Evolutionary conservation across 1,140 invertebrate species (phyloP), one percentile per base, ranked within the genome.

Genomic region (Musca vetustissima): DNA sequence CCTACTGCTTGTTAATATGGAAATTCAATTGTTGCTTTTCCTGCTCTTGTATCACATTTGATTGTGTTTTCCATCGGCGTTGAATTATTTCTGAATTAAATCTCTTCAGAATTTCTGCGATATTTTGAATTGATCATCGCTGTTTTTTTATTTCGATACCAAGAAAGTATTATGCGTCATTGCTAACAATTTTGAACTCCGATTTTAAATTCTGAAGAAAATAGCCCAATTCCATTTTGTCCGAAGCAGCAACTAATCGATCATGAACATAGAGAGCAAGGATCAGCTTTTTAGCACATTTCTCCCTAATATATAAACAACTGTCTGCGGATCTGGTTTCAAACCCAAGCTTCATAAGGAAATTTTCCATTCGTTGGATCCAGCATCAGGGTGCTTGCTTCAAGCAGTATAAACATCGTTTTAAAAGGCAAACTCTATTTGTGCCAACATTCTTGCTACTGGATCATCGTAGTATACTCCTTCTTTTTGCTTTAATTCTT

Each of bases 301-400:
- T 8, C 14, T 24, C 32, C 25, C 28, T 15, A 47, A 69, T 49
- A 48, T 68, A 68, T 52, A 74, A 47, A 25, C 73, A 76, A 43
- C 8, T 67, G 55, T 73, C 73, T 11, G 50, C 50, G 61, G 69
- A 55, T 57, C 53, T 72, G 25, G 64, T 28, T 25, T 49, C 66
- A 24, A 72, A 64, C 59, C 68, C 71, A 50, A 69, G n/a, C 50
- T 72, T 48, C 13, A 21, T 47, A 50, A 77, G 14, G 32, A 69
- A 71, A 11, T 67, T 24, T 68, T 72, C 68, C 15, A 77, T 67
- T 50, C 53, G 73, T 13, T 70, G 22, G 61, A 78, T 80, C 76
- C 76, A 78, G 6, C 67, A 70, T 32, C 72, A 61, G 9, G 71
- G 66, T 9, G 73, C 66, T 71, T 78, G 75, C 36, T 78, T 78